phyloP scores from a whole-genome alignment of 2,797 vertebrate species.

The Mionectes olivaceus region DNA sequence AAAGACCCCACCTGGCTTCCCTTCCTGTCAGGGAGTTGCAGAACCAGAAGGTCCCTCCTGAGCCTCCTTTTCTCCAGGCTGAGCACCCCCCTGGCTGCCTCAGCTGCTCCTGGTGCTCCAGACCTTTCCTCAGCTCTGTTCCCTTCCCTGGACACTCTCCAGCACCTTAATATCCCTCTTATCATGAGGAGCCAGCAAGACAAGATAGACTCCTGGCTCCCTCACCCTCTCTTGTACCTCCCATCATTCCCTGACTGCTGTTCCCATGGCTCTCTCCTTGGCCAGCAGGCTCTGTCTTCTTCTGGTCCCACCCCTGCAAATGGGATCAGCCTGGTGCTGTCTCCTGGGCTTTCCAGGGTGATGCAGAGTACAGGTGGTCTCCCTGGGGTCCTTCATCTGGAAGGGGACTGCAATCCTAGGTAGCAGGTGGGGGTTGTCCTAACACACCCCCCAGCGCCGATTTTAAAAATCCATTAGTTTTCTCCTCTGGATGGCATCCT shows the following conservation, averaged over 20 bases:
- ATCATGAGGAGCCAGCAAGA: background rate
- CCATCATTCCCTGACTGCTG: fast-evolving
- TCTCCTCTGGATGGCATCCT: background rate
- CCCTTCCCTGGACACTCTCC: fast-evolving
- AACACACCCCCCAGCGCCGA: fast-evolving
- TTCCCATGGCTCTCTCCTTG: background rate
- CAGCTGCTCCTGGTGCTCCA: fast-evolving
- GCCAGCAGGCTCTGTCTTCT: background rate
- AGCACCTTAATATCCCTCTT: background rate
- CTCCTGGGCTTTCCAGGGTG: background rate
- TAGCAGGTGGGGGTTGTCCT: background rate
- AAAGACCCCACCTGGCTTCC: fast-evolving
- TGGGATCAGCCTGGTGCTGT: background rate
- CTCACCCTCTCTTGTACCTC: background rate
- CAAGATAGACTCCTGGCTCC: background rate
- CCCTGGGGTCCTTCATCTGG: background rate
- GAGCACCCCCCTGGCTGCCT: background rate
- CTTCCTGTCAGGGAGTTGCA: background rate
- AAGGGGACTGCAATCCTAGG: background rate
- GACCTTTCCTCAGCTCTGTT: fast-evolving
- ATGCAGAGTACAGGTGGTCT: background rate
- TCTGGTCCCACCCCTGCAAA: background rate
- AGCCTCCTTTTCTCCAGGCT: background rate
- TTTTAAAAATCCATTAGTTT: background rate
- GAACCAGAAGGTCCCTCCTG: background rate